Conservation (phyloP, 2,888 invertebrate genomes). For the Sinelater perroti region DNA sequence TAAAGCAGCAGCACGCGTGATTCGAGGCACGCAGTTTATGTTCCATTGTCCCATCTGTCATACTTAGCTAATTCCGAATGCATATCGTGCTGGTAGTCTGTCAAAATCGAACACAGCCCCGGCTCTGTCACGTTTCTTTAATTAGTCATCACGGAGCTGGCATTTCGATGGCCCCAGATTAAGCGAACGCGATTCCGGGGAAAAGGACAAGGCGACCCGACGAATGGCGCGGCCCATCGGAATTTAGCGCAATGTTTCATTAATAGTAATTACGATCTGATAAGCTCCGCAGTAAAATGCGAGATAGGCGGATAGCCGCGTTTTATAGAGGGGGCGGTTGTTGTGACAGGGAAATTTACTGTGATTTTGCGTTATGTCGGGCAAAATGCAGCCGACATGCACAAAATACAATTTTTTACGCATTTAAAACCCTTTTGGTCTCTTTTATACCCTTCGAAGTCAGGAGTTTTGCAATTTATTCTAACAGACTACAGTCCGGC, state of each 20-base stretch:
- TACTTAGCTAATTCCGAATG: slow-evolving; percentile 54
- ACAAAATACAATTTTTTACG: too few species aligned
- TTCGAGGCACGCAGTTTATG: slow-evolving; percentile 55
- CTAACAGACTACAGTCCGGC: too few species aligned
- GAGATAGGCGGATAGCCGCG: too few species aligned
- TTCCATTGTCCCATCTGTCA: slow-evolving; percentile 57
- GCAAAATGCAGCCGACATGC: too few species aligned
- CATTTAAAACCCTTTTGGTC: too few species aligned
- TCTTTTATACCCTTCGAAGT: too few species aligned
- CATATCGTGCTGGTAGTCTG: slow-evolving; percentile 50
- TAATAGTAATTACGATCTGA: slow-evolving; percentile 1
- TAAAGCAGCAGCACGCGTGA: slow-evolving; percentile 49
- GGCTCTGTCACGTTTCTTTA: slow-evolving; percentile 53
- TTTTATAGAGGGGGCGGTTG: too few species aligned
- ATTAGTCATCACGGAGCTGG: slow-evolving; percentile 52
- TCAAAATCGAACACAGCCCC: slow-evolving; percentile 50
- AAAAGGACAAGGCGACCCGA: neutral
- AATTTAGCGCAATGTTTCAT: neutral
- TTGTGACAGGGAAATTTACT: too few species aligned
- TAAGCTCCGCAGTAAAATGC: too few species aligned
- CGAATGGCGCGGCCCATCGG: too few species aligned
- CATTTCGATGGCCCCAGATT: slow-evolving; percentile 48
- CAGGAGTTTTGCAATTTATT: too few species aligned
- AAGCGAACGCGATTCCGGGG: slow-evolving; percentile 48
- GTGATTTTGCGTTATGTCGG: too few species aligned